These are phyloP conservation scores for Menidia beryllina DNA, from an alignment of 2,113 vertebrate genomes.

Conservation along the genomic window DNA sequence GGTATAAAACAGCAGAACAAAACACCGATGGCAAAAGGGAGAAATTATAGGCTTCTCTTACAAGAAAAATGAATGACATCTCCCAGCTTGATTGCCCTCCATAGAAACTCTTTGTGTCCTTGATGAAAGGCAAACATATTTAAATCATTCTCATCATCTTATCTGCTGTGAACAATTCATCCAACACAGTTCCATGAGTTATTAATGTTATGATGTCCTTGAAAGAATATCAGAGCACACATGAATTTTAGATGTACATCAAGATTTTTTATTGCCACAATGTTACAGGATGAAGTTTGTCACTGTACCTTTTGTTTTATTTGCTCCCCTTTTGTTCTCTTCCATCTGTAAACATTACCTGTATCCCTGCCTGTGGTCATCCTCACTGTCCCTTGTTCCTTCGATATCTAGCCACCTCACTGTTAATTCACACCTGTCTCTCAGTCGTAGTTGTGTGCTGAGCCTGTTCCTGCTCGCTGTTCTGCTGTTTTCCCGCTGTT, in stretches of 20 bases:
- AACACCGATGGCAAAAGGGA: not conserved
- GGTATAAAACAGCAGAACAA: too few species aligned
- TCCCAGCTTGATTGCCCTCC: not conserved
- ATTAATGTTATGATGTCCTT: slow-evolving; percentile 41
- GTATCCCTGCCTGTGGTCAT: not conserved
- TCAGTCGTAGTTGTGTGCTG: slow-evolving; percentile 21
- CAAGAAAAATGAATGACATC: not conserved
- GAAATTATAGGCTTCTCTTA: not conserved
- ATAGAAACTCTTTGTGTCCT: not conserved
- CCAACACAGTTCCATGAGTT: slow-evolving; percentile 12
- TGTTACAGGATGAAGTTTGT: not conserved
- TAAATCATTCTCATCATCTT: slow-evolving; percentile 29
- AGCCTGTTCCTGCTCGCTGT: slow-evolving; percentile 34
- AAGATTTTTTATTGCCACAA: not conserved
- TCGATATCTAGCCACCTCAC: slow-evolving; percentile 11
- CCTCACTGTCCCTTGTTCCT: slow-evolving; percentile 15
- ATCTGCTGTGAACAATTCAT: not conserved
- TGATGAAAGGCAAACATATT: slow-evolving; percentile 41
- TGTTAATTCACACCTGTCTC: slow-evolving; percentile 28
- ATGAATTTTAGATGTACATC: not conserved
- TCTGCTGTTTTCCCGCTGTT: slow-evolving; percentile 32
- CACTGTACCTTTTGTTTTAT: not conserved
- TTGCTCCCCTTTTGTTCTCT: not conserved
- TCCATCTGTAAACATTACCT: not conserved
- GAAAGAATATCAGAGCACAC: slow-evolving; percentile 11